A percentile compares a stretch with the other conserved stretches of the same genome.
phyloP scores from a whole-genome alignment of 2,797 vertebrate species.

The Salarias fasciatus region DNA sequence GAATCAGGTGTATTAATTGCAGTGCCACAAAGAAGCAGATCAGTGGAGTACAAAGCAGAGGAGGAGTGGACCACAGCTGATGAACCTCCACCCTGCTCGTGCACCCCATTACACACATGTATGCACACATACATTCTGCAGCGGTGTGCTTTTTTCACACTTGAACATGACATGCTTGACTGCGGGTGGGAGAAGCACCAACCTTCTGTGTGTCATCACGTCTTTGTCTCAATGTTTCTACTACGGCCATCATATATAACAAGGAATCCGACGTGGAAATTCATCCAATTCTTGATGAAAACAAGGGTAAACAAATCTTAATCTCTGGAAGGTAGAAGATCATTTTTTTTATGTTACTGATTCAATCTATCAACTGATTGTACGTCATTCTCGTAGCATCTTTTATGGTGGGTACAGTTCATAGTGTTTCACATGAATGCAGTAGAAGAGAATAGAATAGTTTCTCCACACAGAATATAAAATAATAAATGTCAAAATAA shows the following conservation, averaged over 20 bases:
- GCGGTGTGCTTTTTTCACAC: constrained; percentile 38
- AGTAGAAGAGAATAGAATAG: too few species aligned
- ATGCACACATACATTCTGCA: constrained; percentile 46
- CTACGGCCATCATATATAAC: neutral
- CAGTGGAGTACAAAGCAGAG: constrained; percentile 3
- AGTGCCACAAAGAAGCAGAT: neutral
- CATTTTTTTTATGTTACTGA: too few species aligned
- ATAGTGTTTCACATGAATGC: too few species aligned
- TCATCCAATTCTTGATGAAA: neutral
- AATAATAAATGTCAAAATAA: too few species aligned
- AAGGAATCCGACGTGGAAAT: constrained; percentile 5
- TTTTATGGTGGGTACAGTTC: too few species aligned
- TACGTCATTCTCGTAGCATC: too few species aligned
- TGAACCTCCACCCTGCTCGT: constrained; percentile 10
- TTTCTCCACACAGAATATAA: too few species aligned
- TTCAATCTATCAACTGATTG: too few species aligned
- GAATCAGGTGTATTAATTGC: neutral
- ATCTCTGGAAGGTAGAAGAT: neutral
- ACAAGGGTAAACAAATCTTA: neutral
- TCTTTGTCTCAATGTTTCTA: constrained; percentile 42
- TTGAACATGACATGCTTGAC: constrained; percentile 38
- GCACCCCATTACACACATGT: constrained; percentile 50
- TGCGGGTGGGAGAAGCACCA: constrained; percentile 41
- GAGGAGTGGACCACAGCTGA: constrained; percentile 8
- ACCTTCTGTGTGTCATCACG: constrained; percentile 26